These are phyloP conservation scores for Tiphia femorata DNA, from an alignment of 2,888 invertebrate genomes.

Conservation along the genomic window DNA sequence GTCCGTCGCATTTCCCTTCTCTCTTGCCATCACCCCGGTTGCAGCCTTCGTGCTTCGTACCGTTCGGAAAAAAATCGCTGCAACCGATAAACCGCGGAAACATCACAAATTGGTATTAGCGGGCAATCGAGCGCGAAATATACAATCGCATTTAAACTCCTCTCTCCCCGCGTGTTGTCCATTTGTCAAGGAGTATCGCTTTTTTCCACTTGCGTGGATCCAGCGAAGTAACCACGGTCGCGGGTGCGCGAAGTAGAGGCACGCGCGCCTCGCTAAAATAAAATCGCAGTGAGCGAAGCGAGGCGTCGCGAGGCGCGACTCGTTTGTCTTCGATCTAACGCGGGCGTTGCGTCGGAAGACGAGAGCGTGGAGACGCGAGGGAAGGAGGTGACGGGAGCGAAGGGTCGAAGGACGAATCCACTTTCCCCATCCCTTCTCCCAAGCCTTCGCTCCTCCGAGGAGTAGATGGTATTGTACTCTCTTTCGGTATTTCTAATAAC, in stretches of 20 bases:
- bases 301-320: too few species aligned
- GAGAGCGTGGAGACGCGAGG: background rate
- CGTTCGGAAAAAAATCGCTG: constrained; percentile 4
- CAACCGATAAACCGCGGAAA: constrained; percentile 34
- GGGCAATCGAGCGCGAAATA: constrained; percentile 50
- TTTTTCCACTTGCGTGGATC: constrained; percentile 42
- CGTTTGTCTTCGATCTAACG: too few species aligned
- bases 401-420: constrained; percentile 22
- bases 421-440: constrained; percentile 40
- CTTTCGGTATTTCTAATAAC: constrained; percentile 60
- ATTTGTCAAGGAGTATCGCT: constrained; percentile 49
- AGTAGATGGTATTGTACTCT: constrained; percentile 48
- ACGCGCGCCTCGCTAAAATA: constrained; percentile 36
- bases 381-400: constrained; percentile 11
- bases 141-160: constrained; percentile 51
- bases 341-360: too few species aligned
- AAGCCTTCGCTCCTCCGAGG: constrained; percentile 49
- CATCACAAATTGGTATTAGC: constrained; percentile 50
- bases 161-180: constrained; percentile 42
- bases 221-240: background rate
- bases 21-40: background rate
- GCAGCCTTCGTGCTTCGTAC: too few species aligned
- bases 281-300: constrained; percentile 49
- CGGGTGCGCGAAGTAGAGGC: too few species aligned
- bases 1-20: too few species aligned